A percentile compares a stretch with the other conserved stretches of the same genome.
Conservation (phyloP, 2,888 invertebrate species). For the Polyploca ridens region DNA sequence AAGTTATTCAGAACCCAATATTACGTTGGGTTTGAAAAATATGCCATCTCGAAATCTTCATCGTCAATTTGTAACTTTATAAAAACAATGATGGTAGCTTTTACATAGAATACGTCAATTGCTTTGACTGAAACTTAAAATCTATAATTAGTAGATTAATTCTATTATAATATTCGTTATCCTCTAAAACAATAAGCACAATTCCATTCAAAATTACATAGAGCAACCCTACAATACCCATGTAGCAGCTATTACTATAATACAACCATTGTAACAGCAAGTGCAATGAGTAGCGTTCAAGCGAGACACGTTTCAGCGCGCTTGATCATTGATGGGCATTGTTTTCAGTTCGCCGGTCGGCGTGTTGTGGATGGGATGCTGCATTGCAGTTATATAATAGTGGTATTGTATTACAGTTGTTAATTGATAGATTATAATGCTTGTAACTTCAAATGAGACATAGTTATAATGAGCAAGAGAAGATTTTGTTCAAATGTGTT, state of each 20-base stretch:
- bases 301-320: conserved; percentile 2
- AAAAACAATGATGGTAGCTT: too few relatives aligned
- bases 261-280: not conserved
- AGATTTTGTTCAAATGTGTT: too few relatives aligned
- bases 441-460: too few relatives aligned
- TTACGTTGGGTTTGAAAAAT: too few relatives aligned
- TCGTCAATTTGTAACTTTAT: too few relatives aligned
- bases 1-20: too few relatives aligned
- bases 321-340: not conserved
- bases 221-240: not conserved
- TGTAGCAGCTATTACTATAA: not conserved
- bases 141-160: not conserved
- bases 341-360: conserved; percentile 6
- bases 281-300: not conserved
- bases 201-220: not conserved
- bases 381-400: not conserved
- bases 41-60: too few relatives aligned
- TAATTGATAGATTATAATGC: too few relatives aligned
- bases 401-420: not conserved
- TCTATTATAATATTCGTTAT: not conserved
- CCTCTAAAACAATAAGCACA: not conserved
- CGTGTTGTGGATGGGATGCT: not conserved
- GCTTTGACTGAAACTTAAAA: too few relatives aligned
- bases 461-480: too few relatives aligned
- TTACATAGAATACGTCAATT: too few relatives aligned